phyloP scores from a whole-genome alignment of 2,113 vertebrate genomes.

The Myotis brandtii region DNA sequence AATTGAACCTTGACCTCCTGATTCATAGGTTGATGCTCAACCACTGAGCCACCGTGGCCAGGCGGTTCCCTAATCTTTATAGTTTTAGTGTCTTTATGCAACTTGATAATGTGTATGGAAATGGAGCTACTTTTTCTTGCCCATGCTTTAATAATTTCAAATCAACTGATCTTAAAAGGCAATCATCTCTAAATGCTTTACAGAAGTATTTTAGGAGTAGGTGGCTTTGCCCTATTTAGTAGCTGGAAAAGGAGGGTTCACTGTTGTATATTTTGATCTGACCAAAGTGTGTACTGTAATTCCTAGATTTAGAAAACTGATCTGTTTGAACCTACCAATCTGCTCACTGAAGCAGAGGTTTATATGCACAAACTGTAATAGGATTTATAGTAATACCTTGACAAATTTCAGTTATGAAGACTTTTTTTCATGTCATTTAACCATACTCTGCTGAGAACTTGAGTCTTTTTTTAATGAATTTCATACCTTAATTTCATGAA shows the following conservation, averaged over 20 bases:
- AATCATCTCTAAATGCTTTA: neutral
- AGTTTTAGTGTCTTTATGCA: neutral
- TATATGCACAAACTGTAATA: neutral
- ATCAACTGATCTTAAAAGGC: neutral
- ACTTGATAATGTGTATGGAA: neutral
- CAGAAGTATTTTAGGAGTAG: neutral
- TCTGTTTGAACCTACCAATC: neutral
- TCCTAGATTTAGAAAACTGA: neutral
- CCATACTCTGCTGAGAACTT: constrained; percentile 32
- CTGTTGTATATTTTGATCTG: neutral
- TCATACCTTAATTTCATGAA: constrained; percentile 35
- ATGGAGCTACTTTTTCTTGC: neutral
- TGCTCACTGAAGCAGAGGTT: neutral
- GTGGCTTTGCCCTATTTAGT: neutral
- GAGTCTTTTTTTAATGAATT: neutral
- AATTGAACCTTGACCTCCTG: too few relatives aligned
- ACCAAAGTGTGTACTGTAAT: neutral
- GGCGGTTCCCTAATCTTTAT: neutral
- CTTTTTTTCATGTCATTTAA: neutral
- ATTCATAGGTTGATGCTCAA: too few relatives aligned
- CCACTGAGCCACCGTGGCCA: too few relatives aligned
- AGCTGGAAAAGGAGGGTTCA: neutral
- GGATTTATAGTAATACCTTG: constrained; percentile 15
- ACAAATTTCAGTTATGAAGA: constrained; percentile 16
- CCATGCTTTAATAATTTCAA: neutral